Conservation (phyloP, 2,113 vertebrate species). For the Hemiscyllium ocellatum region DNA sequence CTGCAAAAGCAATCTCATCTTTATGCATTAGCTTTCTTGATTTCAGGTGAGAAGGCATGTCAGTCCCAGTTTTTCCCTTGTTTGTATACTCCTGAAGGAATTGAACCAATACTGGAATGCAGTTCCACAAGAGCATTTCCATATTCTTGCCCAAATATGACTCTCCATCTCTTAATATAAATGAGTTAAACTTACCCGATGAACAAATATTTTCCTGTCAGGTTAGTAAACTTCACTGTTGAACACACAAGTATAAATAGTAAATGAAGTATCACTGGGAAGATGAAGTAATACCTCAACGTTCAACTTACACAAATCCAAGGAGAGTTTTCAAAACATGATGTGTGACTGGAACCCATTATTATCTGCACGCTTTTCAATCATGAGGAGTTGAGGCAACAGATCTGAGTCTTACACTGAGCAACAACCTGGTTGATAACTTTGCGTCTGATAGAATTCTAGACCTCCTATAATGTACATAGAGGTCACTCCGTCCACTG, state of each 20-base stretch:
- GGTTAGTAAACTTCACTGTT: no score
- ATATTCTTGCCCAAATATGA: background rate
- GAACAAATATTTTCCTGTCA: no score
- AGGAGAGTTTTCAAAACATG: background rate
- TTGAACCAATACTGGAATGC: background rate
- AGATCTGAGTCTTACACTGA: no score
- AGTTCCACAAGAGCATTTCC: background rate
- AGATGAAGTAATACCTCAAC: no score
- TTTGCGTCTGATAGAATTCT: background rate
- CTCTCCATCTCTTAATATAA: background rate
- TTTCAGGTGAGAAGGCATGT: background rate
- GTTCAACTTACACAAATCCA: background rate
- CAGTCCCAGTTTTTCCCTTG: background rate
- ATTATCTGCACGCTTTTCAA: background rate
- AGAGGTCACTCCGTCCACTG: no score
- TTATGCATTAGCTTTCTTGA: background rate
- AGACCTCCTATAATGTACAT: no score
- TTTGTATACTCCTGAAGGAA: background rate
- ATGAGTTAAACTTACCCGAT: background rate
- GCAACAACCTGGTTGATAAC: background rate
- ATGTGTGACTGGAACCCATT: background rate
- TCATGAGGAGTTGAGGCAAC: background rate
- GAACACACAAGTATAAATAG: no score
- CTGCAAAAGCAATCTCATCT: background rate
- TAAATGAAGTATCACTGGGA: no score